Evolutionary conservation across 2,888 invertebrate species (phyloP), one percentile per base, ranked within the genome.

Genomic region (Tachina fera): DNA sequence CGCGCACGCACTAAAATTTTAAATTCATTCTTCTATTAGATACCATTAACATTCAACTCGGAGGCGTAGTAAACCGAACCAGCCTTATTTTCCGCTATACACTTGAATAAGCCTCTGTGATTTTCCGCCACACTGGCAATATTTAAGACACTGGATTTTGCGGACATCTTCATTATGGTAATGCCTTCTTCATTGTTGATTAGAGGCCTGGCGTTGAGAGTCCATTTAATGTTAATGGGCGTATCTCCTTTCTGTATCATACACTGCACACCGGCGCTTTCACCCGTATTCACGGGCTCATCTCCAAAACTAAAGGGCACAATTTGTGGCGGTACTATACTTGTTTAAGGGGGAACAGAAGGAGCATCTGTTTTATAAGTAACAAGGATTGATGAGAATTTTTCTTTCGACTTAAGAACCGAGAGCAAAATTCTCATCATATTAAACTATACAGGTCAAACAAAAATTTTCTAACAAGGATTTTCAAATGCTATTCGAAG

Each of bases 151-250:
- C 95, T 94, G 43, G 94, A 94, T 90, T 95, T 95, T 90, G 94
- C 94, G 89, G 94, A 95, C 88, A 95, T 93, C 89, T 93, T 94
- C 45, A 94, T 93, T 76, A 92, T 91, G 41, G 90, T 91, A 13
- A 93, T 91, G 61, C 93, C 95, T 88, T 93, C 93, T 88, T 94
- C 94, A 89, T 93, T 94, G 87, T 92, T 93, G 87, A 90, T 93
- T 89, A 91, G 92, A 83, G 90, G 93, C 5, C 90, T 88, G 5
- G 94, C 93, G 88, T 94, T 94, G 63, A 94, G 93, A 68, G 93
- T 95, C 97, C 97, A 97, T 71, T 94, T 94, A 83, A 97, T 96
- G 87, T 94, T 94, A 80, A 97, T 94, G 41, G 97, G 97, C 87
- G 95, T 93, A 92, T 97, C 97, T 71, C 97, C 97, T 92, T 96